These are phyloP conservation scores for Folsomia manolachei DNA, from an alignment of 2,888 invertebrate genomes.

Conservation along the genomic window DNA sequence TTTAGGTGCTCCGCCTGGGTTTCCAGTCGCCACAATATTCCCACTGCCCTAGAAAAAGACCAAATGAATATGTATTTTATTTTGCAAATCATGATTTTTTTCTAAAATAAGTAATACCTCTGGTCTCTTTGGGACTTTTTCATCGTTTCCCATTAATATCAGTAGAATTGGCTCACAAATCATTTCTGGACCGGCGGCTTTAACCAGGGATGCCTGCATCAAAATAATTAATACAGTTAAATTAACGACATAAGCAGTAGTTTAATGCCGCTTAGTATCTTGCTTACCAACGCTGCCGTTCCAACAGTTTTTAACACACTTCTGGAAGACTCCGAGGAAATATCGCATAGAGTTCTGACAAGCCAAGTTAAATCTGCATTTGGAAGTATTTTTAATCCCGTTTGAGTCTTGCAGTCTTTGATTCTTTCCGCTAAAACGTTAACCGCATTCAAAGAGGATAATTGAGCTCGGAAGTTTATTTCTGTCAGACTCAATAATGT, in stretches of 20 bases:
- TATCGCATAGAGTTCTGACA: conserved; percentile 42
- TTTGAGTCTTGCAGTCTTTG: conserved; percentile 40
- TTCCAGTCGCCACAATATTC: conserved; percentile 29
- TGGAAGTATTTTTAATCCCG: conserved; percentile 35
- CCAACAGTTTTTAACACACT: conserved; percentile 44
- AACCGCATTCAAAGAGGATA: conserved; percentile 43
- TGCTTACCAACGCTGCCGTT: conserved; percentile 40
- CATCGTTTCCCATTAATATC: conserved; percentile 41
- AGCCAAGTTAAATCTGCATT: conserved; percentile 48
- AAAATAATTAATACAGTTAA: too few relatives aligned
- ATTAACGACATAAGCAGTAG: too few relatives aligned
- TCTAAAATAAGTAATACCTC: too few relatives aligned
- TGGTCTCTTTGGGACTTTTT: conserved; percentile 23
- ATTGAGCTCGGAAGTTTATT: conserved; percentile 40
- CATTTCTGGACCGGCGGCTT: conserved; percentile 45
- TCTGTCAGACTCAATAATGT: conserved; percentile 42
- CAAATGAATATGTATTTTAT: too few relatives aligned
- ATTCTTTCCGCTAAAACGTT: conserved; percentile 41
- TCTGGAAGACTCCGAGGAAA: conserved; percentile 44
- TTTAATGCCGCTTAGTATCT: too few relatives aligned
- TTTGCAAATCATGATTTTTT: too few relatives aligned
- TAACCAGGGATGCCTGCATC: conserved; percentile 43
- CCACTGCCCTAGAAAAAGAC: conserved; percentile 28
- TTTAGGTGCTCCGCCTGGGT: conserved; percentile 39
- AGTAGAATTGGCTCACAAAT: conserved; percentile 42